phyloP scores from a whole-genome alignment of 2,888 invertebrate species.

The Drosophila longiperda region DNA sequence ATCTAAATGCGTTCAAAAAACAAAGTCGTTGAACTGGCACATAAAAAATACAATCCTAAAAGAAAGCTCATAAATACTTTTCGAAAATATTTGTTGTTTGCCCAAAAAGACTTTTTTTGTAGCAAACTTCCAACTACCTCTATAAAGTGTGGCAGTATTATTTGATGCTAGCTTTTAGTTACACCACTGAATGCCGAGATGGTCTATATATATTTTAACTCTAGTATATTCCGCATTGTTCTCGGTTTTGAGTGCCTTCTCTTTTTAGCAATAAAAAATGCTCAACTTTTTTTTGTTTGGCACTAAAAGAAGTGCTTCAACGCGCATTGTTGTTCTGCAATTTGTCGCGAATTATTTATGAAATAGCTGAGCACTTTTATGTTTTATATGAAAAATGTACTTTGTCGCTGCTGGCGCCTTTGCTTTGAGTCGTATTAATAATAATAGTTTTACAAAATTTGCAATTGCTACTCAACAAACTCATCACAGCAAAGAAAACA shows the following conservation, averaged over 20 bases:
- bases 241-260: conserved; percentile 26
- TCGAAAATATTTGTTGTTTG: neutral
- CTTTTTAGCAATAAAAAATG: conserved; percentile 50
- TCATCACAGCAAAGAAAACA: conserved; percentile 8
- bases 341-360: conserved; percentile 73
- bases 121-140: neutral
- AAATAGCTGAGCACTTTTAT: conserved; percentile 38
- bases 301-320: conserved; percentile 4
- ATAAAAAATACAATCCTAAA: neutral
- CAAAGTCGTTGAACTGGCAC: neutral
- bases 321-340: conserved; percentile 42
- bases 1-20: neutral
- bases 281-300: conserved; percentile 44
- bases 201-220: conserved; percentile 17
- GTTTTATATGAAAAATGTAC: conserved; percentile 36
- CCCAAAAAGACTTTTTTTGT: neutral
- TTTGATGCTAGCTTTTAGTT: conserved; percentile 10
- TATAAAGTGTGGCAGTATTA: neutral
- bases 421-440: conserved; percentile 25
- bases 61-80: neutral
- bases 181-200: conserved; percentile 10
- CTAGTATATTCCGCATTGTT: conserved; percentile 33
- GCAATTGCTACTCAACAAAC: conserved; percentile 24
- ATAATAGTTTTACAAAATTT: conserved; percentile 58
- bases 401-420: conserved; percentile 42